Base-by-base conservation (phyloP, 2,888 invertebrate species). In the Apamea monoglypha region DNA sequence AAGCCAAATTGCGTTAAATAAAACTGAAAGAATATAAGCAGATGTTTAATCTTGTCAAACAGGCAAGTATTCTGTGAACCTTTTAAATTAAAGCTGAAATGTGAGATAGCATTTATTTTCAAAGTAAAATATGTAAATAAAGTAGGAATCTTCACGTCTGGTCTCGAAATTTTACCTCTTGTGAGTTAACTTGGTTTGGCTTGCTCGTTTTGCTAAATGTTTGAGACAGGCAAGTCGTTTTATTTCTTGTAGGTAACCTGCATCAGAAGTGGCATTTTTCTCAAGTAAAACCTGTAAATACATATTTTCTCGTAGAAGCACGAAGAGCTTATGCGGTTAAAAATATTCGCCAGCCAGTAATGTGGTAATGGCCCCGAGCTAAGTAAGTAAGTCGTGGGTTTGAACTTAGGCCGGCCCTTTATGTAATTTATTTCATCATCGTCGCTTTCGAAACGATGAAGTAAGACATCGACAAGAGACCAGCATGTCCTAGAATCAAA, bases 61-160 rank as follows among this genome's bases (percentile, higher is more conserved):
- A 64, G 74, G 18, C 72, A 50, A 64, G 61, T 59, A 61, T 61
- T 86, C 78, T 68, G 69, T 72, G 78, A 63, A 87, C 59, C 44
- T 72, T 84, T 72, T 72, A 87, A 84, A 84, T 84, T 72, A 87
- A 84, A 73, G 44, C 64, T 50, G 14, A 87, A 87, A 74, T 72
- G 84, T 80, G 56, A 75, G 74, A 61, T 29, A 73, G 56, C 85
- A 85, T 84, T 84, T 87, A 80, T 72, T 85, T 87, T 69, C 44
- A 76, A 85, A 76, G 63, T 73, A 64, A 85, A 85, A 81, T 85
- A 85, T 88, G 81, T 81, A 80, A 81, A 88, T 88, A 73, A 44
- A 73, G 72, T 53, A 67, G 40, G 50, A 50, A 63, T 73, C 66
- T 84, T 69, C 53, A 78, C 59, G 86, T 61, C 73, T 63, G 14